Percentiles rank a stretch among this genome's conserved stretches.
phyloP scores from a whole-genome alignment of 2,888 invertebrate species.

The Ferdinandea cuprea region DNA sequence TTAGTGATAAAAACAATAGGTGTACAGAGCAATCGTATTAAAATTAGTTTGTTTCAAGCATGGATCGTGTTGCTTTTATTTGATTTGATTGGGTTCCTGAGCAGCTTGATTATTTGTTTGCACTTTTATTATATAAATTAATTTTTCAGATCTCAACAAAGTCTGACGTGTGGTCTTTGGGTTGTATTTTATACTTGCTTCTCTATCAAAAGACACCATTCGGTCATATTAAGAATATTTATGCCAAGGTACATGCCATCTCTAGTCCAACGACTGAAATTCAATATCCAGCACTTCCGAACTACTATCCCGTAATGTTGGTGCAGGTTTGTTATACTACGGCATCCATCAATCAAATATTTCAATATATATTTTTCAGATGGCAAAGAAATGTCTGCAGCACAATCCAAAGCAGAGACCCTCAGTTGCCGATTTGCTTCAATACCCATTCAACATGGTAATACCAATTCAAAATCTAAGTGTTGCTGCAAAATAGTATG shows the following conservation, averaged over 20 bases:
- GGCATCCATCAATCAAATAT: background rate
- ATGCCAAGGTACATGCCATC: constrained; percentile 91
- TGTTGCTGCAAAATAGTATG: constrained; percentile 68
- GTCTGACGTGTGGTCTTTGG: constrained; percentile 98
- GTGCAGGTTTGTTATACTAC: constrained; percentile 78
- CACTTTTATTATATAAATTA: too few species aligned
- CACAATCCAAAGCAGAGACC: constrained; percentile 82
- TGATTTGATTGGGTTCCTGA: too few species aligned
- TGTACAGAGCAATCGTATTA: too few species aligned
- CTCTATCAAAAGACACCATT: constrained; percentile 96
- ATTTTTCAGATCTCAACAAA: constrained; percentile 90
- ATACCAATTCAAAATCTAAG: constrained; percentile 80
- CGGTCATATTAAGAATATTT: constrained; percentile 89
- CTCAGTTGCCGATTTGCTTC: constrained; percentile 81
- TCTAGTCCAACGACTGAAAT: constrained; percentile 89
- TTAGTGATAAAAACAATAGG: too few species aligned
- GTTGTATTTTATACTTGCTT: constrained; percentile 97
- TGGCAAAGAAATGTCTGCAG: constrained; percentile 81
- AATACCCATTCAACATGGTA: constrained; percentile 83
- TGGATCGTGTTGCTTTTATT: too few species aligned
- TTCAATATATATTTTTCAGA: constrained; percentile 75
- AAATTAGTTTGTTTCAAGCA: too few species aligned
- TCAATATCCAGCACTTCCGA: constrained; percentile 87
- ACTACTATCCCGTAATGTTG: constrained; percentile 83
- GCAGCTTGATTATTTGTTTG: too few species aligned